A percentile compares a stretch with the other conserved stretches of the same genome.
phyloP scores from a whole-genome alignment of 2,797 vertebrate genomes.

The Nannoperca obscura region DNA sequence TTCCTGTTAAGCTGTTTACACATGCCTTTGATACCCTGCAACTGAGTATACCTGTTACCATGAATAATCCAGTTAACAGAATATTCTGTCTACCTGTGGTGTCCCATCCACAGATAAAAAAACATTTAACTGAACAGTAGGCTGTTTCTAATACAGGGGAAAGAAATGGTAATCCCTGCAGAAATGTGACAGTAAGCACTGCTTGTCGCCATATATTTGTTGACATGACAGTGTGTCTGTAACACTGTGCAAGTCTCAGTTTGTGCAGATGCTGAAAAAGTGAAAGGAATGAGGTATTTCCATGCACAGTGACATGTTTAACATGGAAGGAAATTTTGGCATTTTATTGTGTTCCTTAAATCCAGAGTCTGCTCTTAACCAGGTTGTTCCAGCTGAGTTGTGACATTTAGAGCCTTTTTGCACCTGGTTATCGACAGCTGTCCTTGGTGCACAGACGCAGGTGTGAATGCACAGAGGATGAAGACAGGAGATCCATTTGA shows the following conservation, averaged over 20 bases:
- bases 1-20: slow-evolving; percentile 79
- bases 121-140: slow-evolving; percentile 32
- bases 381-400: slow-evolving; percentile 26
- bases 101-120: slow-evolving; percentile 58
- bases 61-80: slow-evolving; percentile 75
- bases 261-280: slow-evolving; percentile 12
- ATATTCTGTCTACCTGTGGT: slow-evolving; percentile 71
- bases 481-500: slow-evolving; percentile 25
- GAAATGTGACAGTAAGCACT: slow-evolving; percentile 35
- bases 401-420: slow-evolving; percentile 60
- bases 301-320: slow-evolving; percentile 19
- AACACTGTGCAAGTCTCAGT: slow-evolving; percentile 20
- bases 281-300: slow-evolving; percentile 27
- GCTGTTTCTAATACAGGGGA: slow-evolving; percentile 39
- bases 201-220: slow-evolving; percentile 17
- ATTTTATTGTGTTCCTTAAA: slow-evolving; percentile 25
- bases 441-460: slow-evolving; percentile 40
- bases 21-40: slow-evolving; percentile 63
- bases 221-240: slow-evolving; percentile 31
- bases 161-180: slow-evolving; percentile 41
- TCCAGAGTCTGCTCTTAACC: not conserved
- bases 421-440: slow-evolving; percentile 43
- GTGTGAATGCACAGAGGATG: slow-evolving; percentile 50
- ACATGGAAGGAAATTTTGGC: not conserved
- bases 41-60: slow-evolving; percentile 62